Conservation (phyloP, 2,888 invertebrate genomes). For the Cosmorhoe ocellata region DNA sequence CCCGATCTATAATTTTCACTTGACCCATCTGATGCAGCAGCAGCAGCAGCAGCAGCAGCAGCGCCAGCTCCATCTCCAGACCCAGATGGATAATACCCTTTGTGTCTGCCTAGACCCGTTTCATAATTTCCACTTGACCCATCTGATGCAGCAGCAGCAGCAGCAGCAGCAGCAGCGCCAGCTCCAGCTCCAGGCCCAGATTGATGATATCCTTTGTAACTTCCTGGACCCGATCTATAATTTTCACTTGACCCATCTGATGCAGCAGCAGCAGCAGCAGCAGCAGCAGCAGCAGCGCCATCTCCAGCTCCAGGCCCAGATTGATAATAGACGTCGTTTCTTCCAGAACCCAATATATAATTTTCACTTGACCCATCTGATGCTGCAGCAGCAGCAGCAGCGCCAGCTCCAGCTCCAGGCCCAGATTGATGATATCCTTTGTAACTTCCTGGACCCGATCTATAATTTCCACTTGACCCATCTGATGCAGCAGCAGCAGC, state of each 20-base stretch:
- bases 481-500: background rate
- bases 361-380: background rate
- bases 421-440: background rate
- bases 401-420: too few relatives aligned
- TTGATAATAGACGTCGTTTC: too few relatives aligned
- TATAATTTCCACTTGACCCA: background rate
- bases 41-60: background rate
- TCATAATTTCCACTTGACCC: too few relatives aligned
- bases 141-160: too few relatives aligned
- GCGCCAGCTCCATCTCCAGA: background rate
- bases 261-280: too few relatives aligned
- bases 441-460: too few relatives aligned
- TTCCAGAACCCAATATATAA: slow-evolving; percentile 1
- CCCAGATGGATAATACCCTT: background rate
- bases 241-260: too few relatives aligned
- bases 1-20: too few relatives aligned
- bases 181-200: too few relatives aligned
- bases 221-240: too few relatives aligned
- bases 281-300: background rate
- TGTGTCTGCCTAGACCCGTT: slow-evolving; percentile 3
- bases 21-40: background rate
- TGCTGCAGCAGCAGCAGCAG: background rate
- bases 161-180: background rate
- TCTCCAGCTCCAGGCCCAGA: too few relatives aligned
- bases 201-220: too few relatives aligned